Evolutionary conservation across 2,797 vertebrate genomes (phyloP), one percentile per base, ranked within the genome.

Genomic region (Galaxias olidus): DNA sequence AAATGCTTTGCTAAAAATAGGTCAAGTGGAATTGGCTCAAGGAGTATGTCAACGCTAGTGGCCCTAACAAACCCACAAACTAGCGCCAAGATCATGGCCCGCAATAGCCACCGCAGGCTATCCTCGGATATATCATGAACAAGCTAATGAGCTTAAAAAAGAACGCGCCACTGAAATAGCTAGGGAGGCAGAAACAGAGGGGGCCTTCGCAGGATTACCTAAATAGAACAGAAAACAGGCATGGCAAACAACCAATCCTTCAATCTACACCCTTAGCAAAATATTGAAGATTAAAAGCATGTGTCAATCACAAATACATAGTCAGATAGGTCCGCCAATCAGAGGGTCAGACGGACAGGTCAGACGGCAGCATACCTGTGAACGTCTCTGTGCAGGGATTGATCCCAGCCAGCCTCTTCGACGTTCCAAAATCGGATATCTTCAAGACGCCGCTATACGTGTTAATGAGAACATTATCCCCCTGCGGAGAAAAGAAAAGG

Each of bases 321-420:
- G 48, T 7, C 15, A 51, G 1, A 6, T 17, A 17, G 50, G 8
- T 13, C 44, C 13, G 53, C 8, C 42, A 62, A 17, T 46, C 45
- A 11, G n/a, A 40, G 42, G 41, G 11, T 30, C 6, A 30, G 30
- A 30, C 30, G 6, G 30, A 30, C 2, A 30, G 30, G 30, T 6
- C 30, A 30, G 30, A 3, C 30, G 2, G 30, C 30, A 30, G 81
- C 74, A 61, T 94, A 98, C 98, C 98, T 84, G 98, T 98, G 83
- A 99, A 99, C 0, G 98, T 99, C 90, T 99, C 98, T 6, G 98
- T 98, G 87, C 94, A 98, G 15, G 97, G 96, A 82, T 98, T 98
- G 85, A 99, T 98, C 80, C 98, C 97, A 65, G 97, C 97, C 74
- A 99, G 86, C 66, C 97, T 93, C 90, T 99, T 99, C 15, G 97